Evolutionary conservation across 1,140 invertebrate genomes (phyloP).

Genomic region (Bradynema listronoti): DNA sequence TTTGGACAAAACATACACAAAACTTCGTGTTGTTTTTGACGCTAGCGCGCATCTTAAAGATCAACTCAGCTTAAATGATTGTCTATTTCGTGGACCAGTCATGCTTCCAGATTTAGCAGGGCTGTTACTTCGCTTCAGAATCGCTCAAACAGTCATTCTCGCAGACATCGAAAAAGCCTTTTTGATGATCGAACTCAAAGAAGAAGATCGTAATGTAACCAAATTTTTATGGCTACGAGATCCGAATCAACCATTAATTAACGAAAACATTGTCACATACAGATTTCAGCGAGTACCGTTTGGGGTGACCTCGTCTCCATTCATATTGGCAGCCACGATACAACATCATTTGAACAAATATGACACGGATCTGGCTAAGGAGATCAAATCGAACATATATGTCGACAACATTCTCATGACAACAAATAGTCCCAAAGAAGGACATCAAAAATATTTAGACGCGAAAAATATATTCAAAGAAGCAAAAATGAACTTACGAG

Average conservation of each 20-base stretch:
- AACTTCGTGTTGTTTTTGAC: conserved; percentile 58
- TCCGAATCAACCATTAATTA: conserved; percentile 6
- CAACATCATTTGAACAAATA: conserved; percentile 15
- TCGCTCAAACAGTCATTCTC: not conserved
- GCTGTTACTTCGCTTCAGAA: conserved; percentile 24
- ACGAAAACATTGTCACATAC: conserved; percentile 11
- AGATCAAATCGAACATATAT: conserved; percentile 23
- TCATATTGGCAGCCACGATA: conserved; percentile 21
- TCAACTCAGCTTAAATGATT: conserved; percentile 55
- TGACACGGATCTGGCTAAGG: not conserved
- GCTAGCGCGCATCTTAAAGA: conserved; percentile 42
- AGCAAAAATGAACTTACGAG: conserved; percentile 34
- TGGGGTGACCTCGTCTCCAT: conserved; percentile 26
- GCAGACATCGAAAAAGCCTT: conserved; percentile 42
- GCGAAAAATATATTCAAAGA: conserved; percentile 15
- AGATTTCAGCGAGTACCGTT: conserved; percentile 31
- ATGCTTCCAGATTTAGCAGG: conserved; percentile 29
- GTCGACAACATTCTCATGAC: conserved; percentile 30
- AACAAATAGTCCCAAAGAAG: conserved; percentile 6
- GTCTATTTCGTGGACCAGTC: conserved; percentile 33
- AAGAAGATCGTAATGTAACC: conserved; percentile 16
- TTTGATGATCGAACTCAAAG: conserved; percentile 20
- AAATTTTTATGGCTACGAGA: conserved; percentile 39
- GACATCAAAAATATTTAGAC: not conserved
- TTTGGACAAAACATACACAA: conserved; percentile 45